Conservation (phyloP, 2,797 vertebrate genomes). For the Eidolon dupreanum region DNA sequence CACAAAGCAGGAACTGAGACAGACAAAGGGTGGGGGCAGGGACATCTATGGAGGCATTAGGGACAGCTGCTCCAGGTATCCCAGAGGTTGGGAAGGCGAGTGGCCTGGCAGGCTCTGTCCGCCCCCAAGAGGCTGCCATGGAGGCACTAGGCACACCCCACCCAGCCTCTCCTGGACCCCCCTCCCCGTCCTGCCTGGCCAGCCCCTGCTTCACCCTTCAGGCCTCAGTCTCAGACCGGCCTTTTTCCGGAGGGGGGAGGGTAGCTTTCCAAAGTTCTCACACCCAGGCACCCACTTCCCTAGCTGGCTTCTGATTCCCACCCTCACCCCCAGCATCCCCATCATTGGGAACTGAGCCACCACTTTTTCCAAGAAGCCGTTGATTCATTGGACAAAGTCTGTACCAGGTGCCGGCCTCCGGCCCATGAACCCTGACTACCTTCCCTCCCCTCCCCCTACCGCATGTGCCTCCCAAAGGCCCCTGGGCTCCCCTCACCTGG, state of each 20-base stretch:
- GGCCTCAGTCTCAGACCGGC: not conserved
- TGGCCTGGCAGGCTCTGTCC: not conserved
- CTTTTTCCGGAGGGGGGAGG: not conserved
- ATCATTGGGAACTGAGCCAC: not conserved
- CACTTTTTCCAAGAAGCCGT: not conserved
- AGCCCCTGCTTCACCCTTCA: not conserved
- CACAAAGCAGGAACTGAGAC: not conserved
- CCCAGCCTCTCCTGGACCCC: not conserved
- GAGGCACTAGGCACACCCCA: not conserved
- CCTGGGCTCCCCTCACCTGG: not conserved
- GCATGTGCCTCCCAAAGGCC: not conserved
- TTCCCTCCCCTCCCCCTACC: rapidly evolving
- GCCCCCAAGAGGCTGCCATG: not conserved
- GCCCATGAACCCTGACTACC: rapidly evolving
- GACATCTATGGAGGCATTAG: not conserved
- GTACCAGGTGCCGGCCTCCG: rapidly evolving
- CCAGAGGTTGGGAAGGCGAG: not conserved
- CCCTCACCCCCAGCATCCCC: too few relatives aligned
- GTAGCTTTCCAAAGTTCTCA: not conserved
- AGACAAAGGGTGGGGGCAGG: not conserved
- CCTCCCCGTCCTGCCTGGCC: not conserved
- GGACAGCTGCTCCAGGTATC: not conserved
- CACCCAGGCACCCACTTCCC: too few relatives aligned
- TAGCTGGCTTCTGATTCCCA: not conserved
- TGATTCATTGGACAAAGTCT: not conserved